phyloP scores from a whole-genome alignment of 2,888 invertebrate species.

The Oxytorus armatus region DNA sequence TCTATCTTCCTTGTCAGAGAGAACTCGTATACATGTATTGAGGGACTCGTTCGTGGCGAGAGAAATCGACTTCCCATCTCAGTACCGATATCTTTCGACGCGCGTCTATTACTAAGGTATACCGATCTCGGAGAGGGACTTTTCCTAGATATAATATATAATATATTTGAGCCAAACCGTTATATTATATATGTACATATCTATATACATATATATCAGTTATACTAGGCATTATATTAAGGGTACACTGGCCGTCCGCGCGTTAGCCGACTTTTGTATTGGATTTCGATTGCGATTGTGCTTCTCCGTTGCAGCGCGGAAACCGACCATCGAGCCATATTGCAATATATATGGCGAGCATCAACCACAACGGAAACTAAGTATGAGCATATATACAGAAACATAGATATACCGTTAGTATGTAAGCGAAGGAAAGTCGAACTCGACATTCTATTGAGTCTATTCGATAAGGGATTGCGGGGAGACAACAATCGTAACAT shows the following conservation, averaged over 20 bases:
- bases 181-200: too few relatives aligned
- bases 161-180: too few relatives aligned
- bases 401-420: not conserved
- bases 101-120: too few relatives aligned
- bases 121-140: too few relatives aligned
- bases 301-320: conserved; percentile 41
- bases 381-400: not conserved
- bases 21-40: too few relatives aligned
- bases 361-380: not conserved
- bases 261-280: conserved; percentile 54
- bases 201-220: not conserved
- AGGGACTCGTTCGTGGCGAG: too few relatives aligned
- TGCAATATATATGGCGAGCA: not conserved
- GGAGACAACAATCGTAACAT: conserved; percentile 51
- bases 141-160: too few relatives aligned
- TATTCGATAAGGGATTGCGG: conserved; percentile 47
- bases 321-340: conserved; percentile 19
- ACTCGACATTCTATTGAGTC: conserved; percentile 47
- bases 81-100: too few relatives aligned
- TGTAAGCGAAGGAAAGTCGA: conserved; percentile 13
- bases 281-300: conserved; percentile 61
- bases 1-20: too few relatives aligned
- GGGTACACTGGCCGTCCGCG: conserved; percentile 21
- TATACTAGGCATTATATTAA: conserved; percentile 1
- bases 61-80: too few relatives aligned